Conservation (phyloP, 2,113 vertebrate genomes). For the Oceanodroma tethys region DNA sequence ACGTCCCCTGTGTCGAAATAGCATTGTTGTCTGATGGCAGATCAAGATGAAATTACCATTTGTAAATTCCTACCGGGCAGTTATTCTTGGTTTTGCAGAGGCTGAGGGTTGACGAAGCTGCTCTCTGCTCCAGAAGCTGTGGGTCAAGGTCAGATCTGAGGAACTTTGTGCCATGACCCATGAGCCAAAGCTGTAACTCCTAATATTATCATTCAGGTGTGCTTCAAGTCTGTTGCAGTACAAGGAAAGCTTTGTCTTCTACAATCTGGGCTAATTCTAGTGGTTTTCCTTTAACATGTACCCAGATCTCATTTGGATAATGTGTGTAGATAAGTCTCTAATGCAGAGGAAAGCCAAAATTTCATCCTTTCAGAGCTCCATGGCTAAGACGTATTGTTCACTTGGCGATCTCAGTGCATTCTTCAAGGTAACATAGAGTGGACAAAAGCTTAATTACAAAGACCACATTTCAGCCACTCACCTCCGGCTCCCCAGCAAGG, state of each 20-base stretch:
- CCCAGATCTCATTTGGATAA: not conserved
- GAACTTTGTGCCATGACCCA: not conserved
- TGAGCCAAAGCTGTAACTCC: not conserved
- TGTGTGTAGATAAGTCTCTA: not conserved
- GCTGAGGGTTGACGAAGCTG: not conserved
- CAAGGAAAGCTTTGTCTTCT: not conserved
- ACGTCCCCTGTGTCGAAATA: not conserved
- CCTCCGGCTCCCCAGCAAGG: fast-evolving
- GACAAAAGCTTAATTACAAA: not conserved
- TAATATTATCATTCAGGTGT: not conserved
- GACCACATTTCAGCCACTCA: not conserved
- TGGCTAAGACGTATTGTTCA: not conserved
- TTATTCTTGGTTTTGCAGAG: not conserved
- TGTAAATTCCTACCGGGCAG: not conserved
- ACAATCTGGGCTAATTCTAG: not conserved
- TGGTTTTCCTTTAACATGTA: not conserved
- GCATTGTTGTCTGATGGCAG: not conserved
- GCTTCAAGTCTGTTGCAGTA: not conserved
- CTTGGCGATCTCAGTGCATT: not conserved
- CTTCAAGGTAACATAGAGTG: not conserved
- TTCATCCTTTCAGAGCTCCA: not conserved
- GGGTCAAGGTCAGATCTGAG: not conserved
- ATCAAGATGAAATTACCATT: not conserved
- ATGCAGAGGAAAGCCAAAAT: not conserved
- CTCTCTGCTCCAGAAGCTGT: not conserved